Evolutionary conservation across 2,888 invertebrate genomes (phyloP).

Genomic region (Eristalinus sepulchralis): DNA sequence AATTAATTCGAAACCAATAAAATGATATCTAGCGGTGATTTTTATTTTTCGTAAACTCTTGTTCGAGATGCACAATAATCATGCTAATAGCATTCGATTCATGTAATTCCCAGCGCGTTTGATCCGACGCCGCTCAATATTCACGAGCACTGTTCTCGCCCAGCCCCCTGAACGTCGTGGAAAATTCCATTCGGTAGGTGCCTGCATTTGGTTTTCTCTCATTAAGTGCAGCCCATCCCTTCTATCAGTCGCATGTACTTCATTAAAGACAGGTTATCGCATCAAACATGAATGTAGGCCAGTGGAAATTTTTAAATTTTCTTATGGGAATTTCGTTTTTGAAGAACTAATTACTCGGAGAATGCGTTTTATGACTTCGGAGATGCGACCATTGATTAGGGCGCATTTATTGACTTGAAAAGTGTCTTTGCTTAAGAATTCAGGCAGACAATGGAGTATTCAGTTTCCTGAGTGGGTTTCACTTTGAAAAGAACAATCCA

Average conservation of each 20-base stretch:
- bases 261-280: background rate
- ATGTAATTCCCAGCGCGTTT: background rate
- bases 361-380: background rate
- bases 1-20: background rate
- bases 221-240: background rate
- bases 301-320: background rate
- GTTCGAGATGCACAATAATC: background rate
- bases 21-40: background rate
- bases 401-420: background rate
- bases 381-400: background rate
- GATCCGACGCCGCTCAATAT: background rate
- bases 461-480: background rate
- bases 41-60: background rate
- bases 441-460: background rate
- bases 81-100: background rate
- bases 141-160: background rate
- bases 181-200: background rate
- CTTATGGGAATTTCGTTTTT: background rate
- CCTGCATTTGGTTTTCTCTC: background rate
- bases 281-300: background rate
- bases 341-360: background rate
- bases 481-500: background rate
- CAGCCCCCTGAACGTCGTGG: background rate
- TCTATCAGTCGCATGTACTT: background rate
- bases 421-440: background rate